Evolutionary conservation across 2,888 invertebrate species (phyloP), one percentile per base, ranked within the genome.

Genomic region (Lordiphosa fenestrarum): DNA sequence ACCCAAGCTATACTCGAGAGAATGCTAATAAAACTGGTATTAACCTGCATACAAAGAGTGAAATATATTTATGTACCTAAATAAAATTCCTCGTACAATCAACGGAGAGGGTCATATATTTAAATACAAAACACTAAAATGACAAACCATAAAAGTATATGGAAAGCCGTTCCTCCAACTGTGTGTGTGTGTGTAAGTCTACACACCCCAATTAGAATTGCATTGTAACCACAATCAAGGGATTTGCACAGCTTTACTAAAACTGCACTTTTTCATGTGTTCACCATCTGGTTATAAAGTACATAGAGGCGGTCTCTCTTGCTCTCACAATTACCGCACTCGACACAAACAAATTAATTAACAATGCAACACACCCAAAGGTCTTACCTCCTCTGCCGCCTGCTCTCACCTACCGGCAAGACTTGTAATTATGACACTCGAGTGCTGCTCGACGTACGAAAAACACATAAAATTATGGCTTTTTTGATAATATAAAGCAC

Each of bases 281-380:
- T 19, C 35, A 23, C 50, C 30, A 30, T 30, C 9, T 30, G 30
- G 30, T 10, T 9, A 10, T 30, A 30, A 30, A 30, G 53, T 35
- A 58, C 12, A 35, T 30, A 37, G 44, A 37, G 41, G 37, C 72
- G 50, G 41, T 71, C 60, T 61, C 61, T 10, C 54, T 61, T 37
- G 25, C 68, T 57, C 78, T 55, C 50, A 49, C 37, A 62, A 36
- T 46, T 48, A 62, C 21, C 42, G 65, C 65, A 53, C 57, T 66
- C 40, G 68, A 69, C 69, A 77, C 71, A 75, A 75, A 78, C 75
- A 77, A 77, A 82, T 77, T 77, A 77, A 77, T 77, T 77, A 77
- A 82, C 82, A 77, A 82, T 75, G 78, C 82, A 44, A 33, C 44
- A 72, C 23, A 53, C 56, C 66, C 33, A 58, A 57, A 63, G 50